Conservation (phyloP, 2,888 invertebrate species). For the Bruchidius siliquastri region DNA sequence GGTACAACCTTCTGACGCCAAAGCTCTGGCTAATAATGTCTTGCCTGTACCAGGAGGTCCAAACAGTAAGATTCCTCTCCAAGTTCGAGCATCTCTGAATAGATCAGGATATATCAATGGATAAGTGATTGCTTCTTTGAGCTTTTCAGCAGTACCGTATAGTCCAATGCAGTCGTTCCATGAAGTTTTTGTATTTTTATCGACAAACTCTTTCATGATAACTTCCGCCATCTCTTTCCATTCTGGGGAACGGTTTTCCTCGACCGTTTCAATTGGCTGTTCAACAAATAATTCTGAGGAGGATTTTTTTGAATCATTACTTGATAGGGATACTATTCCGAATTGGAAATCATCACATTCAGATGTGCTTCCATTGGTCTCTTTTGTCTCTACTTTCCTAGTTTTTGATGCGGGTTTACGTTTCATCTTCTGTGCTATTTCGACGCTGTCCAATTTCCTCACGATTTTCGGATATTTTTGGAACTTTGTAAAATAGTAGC, state of each 20-base stretch:
- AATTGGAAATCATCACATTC: slow-evolving; percentile 33
- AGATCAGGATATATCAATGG: slow-evolving; percentile 70
- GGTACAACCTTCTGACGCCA: slow-evolving; percentile 74
- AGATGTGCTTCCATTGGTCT: slow-evolving; percentile 22
- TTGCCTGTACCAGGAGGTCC: slow-evolving; percentile 77
- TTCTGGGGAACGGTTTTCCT: slow-evolving; percentile 50
- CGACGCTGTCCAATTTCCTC: slow-evolving; percentile 47
- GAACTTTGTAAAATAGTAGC: slow-evolving; percentile 80
- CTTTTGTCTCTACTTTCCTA: slow-evolving; percentile 25
- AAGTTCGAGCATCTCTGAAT: slow-evolving; percentile 68
- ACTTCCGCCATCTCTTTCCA: slow-evolving; percentile 62
- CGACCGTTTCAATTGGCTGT: slow-evolving; percentile 5
- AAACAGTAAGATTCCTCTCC: slow-evolving; percentile 67
- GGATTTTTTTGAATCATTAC: background rate
- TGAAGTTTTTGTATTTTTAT: slow-evolving; percentile 50
- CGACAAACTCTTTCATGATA: slow-evolving; percentile 60
- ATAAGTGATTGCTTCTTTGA: slow-evolving; percentile 84
- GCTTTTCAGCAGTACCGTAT: slow-evolving; percentile 64
- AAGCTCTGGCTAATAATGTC: slow-evolving; percentile 83
- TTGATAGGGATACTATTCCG: slow-evolving; percentile 27
- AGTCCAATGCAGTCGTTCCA: slow-evolving; percentile 84
- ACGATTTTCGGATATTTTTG: slow-evolving; percentile 81
- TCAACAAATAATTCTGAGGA: background rate
- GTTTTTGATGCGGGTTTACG: slow-evolving; percentile 16
- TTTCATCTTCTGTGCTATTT: slow-evolving; percentile 5